A percentile compares a stretch with the other conserved stretches of the same genome.
Evolutionary conservation across 2,888 invertebrate genomes (phyloP).

Genomic region (Macropis europaea): DNA sequence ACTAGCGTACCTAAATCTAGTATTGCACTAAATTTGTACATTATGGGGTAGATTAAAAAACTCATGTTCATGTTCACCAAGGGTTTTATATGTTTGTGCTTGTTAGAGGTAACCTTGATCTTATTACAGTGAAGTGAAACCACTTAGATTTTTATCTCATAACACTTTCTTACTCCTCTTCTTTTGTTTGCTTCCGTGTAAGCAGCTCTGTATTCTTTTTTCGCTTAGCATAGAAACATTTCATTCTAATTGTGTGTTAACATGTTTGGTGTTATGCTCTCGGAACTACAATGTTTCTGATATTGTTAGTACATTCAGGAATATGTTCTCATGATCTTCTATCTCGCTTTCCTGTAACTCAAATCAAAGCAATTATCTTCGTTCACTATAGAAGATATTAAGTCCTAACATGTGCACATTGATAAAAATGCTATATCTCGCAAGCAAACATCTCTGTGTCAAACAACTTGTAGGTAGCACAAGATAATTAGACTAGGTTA

Average conservation of each 20-base stretch:
- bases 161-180: not conserved
- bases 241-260: not conserved
- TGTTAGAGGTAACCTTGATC: not conserved
- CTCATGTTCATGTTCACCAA: not conserved
- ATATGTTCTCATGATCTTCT: not conserved
- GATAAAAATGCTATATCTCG: slow-evolving; percentile 26
- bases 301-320: slow-evolving; percentile 7
- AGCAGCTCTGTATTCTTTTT: not conserved
- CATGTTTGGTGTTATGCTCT: not conserved
- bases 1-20: not conserved
- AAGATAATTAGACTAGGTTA: slow-evolving; percentile 55
- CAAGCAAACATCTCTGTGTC: slow-evolving; percentile 44
- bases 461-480: slow-evolving; percentile 71
- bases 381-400: not conserved
- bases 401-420: slow-evolving; percentile 56
- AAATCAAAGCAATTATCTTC: not conserved
- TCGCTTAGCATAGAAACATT: not conserved
- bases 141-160: not conserved
- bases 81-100: not conserved
- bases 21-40: not conserved
- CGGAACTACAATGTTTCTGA: slow-evolving; percentile 15
- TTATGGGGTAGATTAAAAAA: not conserved
- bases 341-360: not conserved
- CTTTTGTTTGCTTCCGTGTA: not conserved
- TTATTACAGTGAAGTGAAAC: slow-evolving; percentile 1